Evolutionary conservation across 2,113 vertebrate species (phyloP), one percentile per base, ranked within the genome.

Genomic region (Blennius ocellaris): DNA sequence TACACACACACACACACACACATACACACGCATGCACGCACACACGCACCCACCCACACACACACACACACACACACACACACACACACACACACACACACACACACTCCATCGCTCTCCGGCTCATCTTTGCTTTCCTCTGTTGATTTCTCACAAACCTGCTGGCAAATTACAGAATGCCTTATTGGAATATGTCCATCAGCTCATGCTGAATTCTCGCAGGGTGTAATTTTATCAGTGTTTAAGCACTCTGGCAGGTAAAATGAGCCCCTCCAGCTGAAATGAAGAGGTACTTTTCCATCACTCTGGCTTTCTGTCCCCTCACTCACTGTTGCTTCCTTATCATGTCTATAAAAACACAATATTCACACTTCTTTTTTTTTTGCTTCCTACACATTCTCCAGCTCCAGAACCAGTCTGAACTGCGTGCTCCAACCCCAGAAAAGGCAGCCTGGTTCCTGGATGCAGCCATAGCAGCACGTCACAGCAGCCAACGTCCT

Each of bases 401-500:
- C 5, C 90, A 99, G 97, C 95, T 99, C 45, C 97, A 99, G 94
- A 99, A 99, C 68, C 98, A 99, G 93, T 99, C 97, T 0, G 98
- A 99, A 88, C 93, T 99, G 15, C 95, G 97, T 0, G 97, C 98
- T 5, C 97, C 98, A 0, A 97, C 96, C 0, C 96, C 97, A 0
- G 97, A 99, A 93, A 99, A 99, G 73, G 98, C 97, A 0, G 97
- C 97, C 69, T 98, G 97, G 92, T 99, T 98, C 88, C 92, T 99
- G 41, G 98, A 99, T 0, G 98, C 97, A 0, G 98, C 98, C 40
- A 96, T 99, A 0, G 96, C 98, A 41, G 95, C 97, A 0, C 96
- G 97, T 6, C 93, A 94, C 89, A 94, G 95, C 88, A 95, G 90
- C 90, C 95, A 95, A 78, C 80, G 76, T 5, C 89, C 93, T 7